Evolutionary conservation across 1,140 invertebrate genomes (phyloP).

Genomic region (Akabosia matsudoensis): DNA sequence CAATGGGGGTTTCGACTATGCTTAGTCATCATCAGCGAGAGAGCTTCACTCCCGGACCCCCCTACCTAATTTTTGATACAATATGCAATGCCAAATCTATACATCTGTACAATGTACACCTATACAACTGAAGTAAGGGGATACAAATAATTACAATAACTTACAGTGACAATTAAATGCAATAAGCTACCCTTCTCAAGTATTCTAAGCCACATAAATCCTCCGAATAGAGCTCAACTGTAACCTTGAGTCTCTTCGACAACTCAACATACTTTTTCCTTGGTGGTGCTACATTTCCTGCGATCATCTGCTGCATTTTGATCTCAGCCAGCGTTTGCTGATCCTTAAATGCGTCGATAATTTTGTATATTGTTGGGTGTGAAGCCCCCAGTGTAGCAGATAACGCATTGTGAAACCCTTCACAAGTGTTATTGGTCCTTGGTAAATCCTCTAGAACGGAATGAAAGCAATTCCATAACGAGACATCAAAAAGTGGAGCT

Average conservation of each 20-base stretch:
- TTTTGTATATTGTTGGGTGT: conserved; percentile 9
- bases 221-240: background rate
- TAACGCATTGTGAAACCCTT: background rate
- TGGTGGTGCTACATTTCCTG: background rate
- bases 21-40: background rate
- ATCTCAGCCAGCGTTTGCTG: background rate
- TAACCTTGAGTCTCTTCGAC: background rate
- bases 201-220: background rate
- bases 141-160: too few relatives aligned
- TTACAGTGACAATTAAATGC: too few relatives aligned
- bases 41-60: background rate
- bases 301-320: background rate
- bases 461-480: conserved; percentile 7
- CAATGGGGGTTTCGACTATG: background rate
- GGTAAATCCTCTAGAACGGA: background rate
- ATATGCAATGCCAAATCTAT: background rate
- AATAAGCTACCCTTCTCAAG: background rate
- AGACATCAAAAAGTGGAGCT: background rate
- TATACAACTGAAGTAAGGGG: background rate
- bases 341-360: conserved; percentile 12
- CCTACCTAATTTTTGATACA: background rate
- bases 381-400: background rate
- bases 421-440: conserved; percentile 9
- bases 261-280: background rate
- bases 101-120: background rate